Evolutionary conservation across 2,797 vertebrate genomes (phyloP).

Genomic region (Catamblyrhynchus diadema): DNA sequence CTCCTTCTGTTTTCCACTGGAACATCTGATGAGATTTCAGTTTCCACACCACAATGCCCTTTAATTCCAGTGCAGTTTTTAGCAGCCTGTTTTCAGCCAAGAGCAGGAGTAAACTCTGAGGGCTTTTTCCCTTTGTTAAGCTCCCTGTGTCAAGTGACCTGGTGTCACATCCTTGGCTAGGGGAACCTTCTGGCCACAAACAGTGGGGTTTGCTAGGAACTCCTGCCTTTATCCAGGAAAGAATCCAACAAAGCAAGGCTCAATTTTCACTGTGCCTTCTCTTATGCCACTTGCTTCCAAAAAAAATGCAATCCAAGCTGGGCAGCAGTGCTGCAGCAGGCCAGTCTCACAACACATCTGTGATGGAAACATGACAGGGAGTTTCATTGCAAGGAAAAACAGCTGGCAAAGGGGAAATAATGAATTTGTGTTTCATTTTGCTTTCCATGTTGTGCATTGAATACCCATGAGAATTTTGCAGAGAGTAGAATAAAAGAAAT

Average conservation of each 20-base stretch:
- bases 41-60: neutral
- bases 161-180: neutral
- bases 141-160: neutral
- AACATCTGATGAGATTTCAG: neutral
- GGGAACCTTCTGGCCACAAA: neutral
- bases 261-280: neutral
- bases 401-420: neutral
- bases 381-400: neutral
- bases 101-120: neutral
- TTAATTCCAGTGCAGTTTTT: neutral
- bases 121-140: neutral
- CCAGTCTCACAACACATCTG: neutral
- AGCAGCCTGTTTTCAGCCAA: constrained; percentile 41
- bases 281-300: neutral
- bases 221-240: constrained; percentile 14
- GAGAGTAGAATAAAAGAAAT: neutral
- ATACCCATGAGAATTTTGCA: neutral
- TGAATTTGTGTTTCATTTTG: neutral
- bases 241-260: neutral
- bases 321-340: neutral
- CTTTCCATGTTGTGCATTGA: neutral
- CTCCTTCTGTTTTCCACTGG: constrained; percentile 11
- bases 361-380: neutral
- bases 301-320: neutral
- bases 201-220: neutral